Conservation (phyloP, 92 coral and sea anemone species). For the Muricea muricata region DNA sequence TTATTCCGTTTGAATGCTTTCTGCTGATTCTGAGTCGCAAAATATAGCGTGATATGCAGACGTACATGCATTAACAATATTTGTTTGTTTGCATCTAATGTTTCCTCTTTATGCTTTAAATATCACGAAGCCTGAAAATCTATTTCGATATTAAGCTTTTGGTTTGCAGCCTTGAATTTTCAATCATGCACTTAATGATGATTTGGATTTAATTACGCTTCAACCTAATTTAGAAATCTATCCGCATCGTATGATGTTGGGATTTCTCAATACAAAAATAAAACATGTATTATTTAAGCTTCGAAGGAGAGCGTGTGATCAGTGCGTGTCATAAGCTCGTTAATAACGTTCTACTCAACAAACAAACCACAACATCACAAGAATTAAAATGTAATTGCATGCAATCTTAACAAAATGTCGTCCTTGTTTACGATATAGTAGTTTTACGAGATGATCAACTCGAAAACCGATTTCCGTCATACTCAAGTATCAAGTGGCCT, state of each 20-base stretch:
- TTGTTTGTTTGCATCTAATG: background rate
- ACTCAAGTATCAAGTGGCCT: constrained; percentile 8
- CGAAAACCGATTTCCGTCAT: constrained; percentile 23
- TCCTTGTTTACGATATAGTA: constrained; percentile 38
- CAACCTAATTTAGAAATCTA: too few relatives aligned
- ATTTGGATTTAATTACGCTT: background rate
- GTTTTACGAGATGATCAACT: constrained; percentile 17
- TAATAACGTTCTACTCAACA: background rate
- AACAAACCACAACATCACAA: constrained; percentile 2
- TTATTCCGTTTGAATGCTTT: background rate
- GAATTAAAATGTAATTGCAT: constrained; percentile 3
- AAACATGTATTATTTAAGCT: background rate
- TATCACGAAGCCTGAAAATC: background rate
- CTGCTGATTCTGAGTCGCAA: background rate
- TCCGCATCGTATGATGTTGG: background rate
- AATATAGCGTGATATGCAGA: background rate
- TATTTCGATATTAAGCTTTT: background rate
- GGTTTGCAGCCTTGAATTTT: background rate
- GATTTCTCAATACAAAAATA: background rate
- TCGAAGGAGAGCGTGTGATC: background rate
- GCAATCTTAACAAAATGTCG: constrained; percentile 3
- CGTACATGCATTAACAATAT: background rate
- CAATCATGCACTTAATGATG: background rate
- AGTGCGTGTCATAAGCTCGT: background rate
- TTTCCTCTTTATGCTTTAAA: background rate